Evolutionary conservation across 2,888 invertebrate species (phyloP).

Genomic region (Folsomia manolachei): DNA sequence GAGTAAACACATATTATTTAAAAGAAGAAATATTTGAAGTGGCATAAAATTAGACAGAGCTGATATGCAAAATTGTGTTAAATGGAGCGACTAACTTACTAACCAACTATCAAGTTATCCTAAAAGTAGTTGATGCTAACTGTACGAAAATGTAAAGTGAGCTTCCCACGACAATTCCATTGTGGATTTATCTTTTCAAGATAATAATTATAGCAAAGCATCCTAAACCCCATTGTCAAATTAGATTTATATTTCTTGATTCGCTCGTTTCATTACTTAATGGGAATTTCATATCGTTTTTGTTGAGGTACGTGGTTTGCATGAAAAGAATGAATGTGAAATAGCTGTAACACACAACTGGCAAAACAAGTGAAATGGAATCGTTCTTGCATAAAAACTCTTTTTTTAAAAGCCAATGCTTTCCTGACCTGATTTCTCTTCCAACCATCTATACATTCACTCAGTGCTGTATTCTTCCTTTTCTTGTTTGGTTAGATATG

Average conservation of each 20-base stretch:
- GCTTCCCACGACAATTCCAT: neutral
- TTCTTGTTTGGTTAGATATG: too few species aligned
- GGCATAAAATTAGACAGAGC: too few species aligned
- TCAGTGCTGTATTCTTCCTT: neutral
- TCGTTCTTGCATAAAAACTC: neutral
- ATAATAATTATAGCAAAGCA: neutral
- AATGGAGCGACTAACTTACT: neutral
- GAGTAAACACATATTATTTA: neutral
- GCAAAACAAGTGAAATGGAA: neutral
- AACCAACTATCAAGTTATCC: too few species aligned
- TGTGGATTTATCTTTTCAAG: neutral
- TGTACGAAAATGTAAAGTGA: neutral
- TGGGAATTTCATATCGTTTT: constrained; percentile 19
- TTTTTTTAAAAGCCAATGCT: constrained; percentile 15
- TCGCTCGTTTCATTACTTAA: constrained; percentile 4
- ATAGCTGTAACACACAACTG: neutral
- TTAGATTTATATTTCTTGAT: too few species aligned
- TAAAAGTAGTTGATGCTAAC: neutral
- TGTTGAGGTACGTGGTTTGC: constrained; percentile 11
- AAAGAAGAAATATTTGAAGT: neutral
- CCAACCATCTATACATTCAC: constrained; percentile 17
- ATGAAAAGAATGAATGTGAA: neutral
- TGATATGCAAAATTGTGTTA: neutral
- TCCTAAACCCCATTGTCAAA: neutral
- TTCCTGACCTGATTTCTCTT: constrained; percentile 44